Evolutionary conservation across 2,797 vertebrate genomes (phyloP), one percentile per base, ranked within the genome.

Genomic region (Bufotes viridis): DNA sequence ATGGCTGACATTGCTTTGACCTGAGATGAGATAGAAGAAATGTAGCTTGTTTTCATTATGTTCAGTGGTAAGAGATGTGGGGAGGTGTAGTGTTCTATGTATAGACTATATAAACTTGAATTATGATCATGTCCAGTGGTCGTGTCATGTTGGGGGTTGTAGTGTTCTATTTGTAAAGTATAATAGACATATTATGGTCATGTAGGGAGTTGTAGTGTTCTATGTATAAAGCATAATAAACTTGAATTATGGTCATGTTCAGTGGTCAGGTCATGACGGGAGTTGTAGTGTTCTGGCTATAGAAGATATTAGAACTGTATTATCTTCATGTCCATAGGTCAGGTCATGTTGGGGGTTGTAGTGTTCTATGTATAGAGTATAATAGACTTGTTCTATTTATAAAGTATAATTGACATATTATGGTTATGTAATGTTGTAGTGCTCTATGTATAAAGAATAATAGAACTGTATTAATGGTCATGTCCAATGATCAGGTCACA

Each of bases 1-100:
- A 90, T 91, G 34, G 34, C 15, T 10, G 26, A 22, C 49, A 49
- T 61, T 22, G 42, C 57, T 65, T n/a, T 22, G 18, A 42, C 26
- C 82, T 58, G n/a, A 26, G n/a, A 22, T 2, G 29, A 69, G 12
- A 61, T 18, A 63, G 14, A 61, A 80, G 26, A 20, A 63, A 20
- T 34, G 18, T 9, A n/a, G 5, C 3, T 80, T 42, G 61, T 34
- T 61, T 29, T 61, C 24, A 63, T 81, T 34, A 63, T 61, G 57
- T 61, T 12, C 29, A 63, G 29, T 14, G 17, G 29, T 15, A 42
- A 42, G 42, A 42, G 42, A 42, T 42, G 18, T 57, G 26, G 72
- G 42, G 9, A 13, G 74, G 10, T 53, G 20, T 76, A 53, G 74
- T 76, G 49, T 76, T 20, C 13, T 76, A 13, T 53, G 4, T 34